Conservation (phyloP, 2,113 vertebrate species). For the Sapayoa aenigma region DNA sequence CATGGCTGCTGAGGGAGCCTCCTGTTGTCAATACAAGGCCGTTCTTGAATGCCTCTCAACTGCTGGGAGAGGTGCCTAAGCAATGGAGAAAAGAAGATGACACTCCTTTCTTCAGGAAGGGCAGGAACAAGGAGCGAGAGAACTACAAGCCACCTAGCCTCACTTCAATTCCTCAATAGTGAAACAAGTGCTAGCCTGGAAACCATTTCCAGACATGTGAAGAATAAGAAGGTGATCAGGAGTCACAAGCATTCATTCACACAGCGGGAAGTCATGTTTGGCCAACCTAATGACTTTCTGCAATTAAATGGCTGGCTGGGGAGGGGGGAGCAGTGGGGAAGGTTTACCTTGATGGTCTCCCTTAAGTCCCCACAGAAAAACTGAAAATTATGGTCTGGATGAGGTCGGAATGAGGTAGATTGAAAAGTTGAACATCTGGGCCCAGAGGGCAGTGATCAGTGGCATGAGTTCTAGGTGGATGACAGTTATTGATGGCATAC, state of each 20-base stretch:
- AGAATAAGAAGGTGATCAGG: not conserved
- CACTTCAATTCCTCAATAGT: accelerated
- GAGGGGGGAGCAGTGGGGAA: not conserved
- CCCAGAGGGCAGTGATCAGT: not conserved
- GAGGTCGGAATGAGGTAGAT: not conserved
- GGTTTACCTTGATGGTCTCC: accelerated
- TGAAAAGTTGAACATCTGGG: not conserved
- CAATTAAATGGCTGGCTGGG: not conserved
- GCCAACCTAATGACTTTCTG: not conserved
- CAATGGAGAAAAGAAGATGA: not conserved
- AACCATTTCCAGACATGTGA: not conserved
- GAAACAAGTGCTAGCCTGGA: not conserved
- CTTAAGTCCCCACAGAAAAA: not conserved
- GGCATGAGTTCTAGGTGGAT: not conserved
- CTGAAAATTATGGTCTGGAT: not conserved
- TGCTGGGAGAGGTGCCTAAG: not conserved
- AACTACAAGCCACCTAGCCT: not conserved
- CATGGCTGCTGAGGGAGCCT: not conserved
- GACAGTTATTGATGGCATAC: not conserved
- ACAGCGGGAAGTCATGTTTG: not conserved
- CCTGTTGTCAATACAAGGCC: accelerated
- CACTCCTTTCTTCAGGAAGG: not conserved
- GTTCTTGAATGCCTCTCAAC: not conserved
- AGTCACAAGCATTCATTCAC: not conserved
- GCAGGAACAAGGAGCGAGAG: not conserved